Conservation (phyloP, 2,113 vertebrate species). For the Engraulis encrasicolus region DNA sequence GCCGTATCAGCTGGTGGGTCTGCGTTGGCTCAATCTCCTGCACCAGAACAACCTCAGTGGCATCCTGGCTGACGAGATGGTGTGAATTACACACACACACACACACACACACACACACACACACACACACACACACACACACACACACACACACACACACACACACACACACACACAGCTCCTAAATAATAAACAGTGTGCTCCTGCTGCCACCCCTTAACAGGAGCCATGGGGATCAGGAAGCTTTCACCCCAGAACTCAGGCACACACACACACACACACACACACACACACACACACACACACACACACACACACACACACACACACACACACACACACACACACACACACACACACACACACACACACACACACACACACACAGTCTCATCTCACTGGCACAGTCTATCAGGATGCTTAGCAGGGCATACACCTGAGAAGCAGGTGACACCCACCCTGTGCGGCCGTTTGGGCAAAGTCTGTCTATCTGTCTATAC, state of each 20-base stretch:
- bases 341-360: neutral
- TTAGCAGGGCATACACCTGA: too few species aligned
- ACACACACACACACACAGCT: neutral
- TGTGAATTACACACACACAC: constrained; percentile 56
- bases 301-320: neutral
- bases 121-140: neutral
- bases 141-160: neutral
- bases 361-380: neutral
- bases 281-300: neutral
- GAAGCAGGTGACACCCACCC: neutral
- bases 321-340: neutral
- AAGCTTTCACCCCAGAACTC: neutral
- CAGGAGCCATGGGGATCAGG: neutral
- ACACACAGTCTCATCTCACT: neutral
- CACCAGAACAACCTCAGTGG: constrained; percentile 84
- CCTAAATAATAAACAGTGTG: constrained; percentile 4
- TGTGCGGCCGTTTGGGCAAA: neutral
- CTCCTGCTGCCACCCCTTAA: constrained; percentile 5
- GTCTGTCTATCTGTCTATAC: too few species aligned
- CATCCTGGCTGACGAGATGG: constrained; percentile 91
- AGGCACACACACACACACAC: neutral
- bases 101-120: too few species aligned
- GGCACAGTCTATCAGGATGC: neutral
- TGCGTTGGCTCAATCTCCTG: constrained; percentile 85
- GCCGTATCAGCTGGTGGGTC: constrained; percentile 86